Base-by-base conservation (phyloP, 2,888 invertebrate species). In the Imbricaverruca yamaguchii region DNA sequence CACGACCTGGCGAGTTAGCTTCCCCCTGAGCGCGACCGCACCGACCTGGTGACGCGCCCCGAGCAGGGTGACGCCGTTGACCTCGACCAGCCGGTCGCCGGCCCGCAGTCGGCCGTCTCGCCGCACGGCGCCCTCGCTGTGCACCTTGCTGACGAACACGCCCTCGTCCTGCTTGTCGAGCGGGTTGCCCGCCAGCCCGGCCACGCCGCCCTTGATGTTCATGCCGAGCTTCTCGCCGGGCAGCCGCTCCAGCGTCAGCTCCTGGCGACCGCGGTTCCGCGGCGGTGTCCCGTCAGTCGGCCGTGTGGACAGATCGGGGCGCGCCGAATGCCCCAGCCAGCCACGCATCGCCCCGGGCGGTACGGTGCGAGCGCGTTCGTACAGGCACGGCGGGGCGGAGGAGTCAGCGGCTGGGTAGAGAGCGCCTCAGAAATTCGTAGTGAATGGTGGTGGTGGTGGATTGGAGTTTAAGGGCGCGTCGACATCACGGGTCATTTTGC, bases 51-150 rank as follows among this genome's bases (percentile, higher is more conserved):
- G 97, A 67, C 95, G 93, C 77, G 95, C 96, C 82, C 97, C 97
- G 80, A 98, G 89, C 81, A 98, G 89, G 79, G 96, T 96, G 84
- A 92, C 92, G 81, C 96, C 97, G 87, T 97, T 97, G 82, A 98
- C 98, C 90, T 98, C 98, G 81, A 99, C 89, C 80, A 98, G 91
- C 85, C 98, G 92, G 93, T 96, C 95, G 84, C 98, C 98, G 84
- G 96, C 93, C 90, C 93, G 94, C 80, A 98, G 91, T 87, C 96
- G 91, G 83, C 93, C 95, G 86, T 97, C 97, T 86, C 95, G 90
- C 86, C 93, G 92, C 18, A 96, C 96, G 80, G 97, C 96, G 81
- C 98, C 97, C 82, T 93, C 94, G 80, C 95, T 93, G 88, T 96
- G 96, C 83, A 98, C 95, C 90, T 97, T 96, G 80, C 97, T 89